Conservation (phyloP, 2,797 vertebrate genomes). For the Periparus ater region DNA sequence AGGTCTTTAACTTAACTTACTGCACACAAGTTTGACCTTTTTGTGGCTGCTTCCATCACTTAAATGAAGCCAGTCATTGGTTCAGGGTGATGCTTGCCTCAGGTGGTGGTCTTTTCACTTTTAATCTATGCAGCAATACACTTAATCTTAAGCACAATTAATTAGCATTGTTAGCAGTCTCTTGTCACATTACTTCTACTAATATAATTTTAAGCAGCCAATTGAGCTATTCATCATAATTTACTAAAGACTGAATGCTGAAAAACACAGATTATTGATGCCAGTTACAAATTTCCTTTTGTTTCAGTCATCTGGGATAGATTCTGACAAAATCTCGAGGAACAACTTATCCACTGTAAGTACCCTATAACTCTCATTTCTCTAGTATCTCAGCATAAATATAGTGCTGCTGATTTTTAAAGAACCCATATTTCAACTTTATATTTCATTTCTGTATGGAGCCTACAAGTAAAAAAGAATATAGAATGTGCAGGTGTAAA, state of each 20-base stretch:
- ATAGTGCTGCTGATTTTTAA: background rate
- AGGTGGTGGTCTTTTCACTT: constrained; percentile 2
- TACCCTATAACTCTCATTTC: background rate
- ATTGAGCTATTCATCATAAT: background rate
- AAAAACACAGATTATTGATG: background rate
- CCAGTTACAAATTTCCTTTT: background rate
- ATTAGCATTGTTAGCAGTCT: background rate
- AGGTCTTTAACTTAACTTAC: background rate
- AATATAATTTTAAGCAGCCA: background rate
- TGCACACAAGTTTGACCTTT: background rate
- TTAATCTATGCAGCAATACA: background rate
- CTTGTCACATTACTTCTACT: background rate
- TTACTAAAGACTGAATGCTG: background rate
- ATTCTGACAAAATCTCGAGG: background rate
- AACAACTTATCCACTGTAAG: background rate
- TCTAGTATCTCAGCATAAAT: background rate
- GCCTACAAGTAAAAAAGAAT: background rate
- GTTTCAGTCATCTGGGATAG: background rate
- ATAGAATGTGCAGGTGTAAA: background rate
- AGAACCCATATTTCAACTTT: background rate
- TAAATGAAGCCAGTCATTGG: background rate
- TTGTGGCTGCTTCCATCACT: background rate
- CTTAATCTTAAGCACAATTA: background rate
- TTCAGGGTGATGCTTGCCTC: background rate
- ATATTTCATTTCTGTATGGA: background rate